phyloP scores from a whole-genome alignment of 1,140 invertebrate genomes.

The Venturia canescens region DNA sequence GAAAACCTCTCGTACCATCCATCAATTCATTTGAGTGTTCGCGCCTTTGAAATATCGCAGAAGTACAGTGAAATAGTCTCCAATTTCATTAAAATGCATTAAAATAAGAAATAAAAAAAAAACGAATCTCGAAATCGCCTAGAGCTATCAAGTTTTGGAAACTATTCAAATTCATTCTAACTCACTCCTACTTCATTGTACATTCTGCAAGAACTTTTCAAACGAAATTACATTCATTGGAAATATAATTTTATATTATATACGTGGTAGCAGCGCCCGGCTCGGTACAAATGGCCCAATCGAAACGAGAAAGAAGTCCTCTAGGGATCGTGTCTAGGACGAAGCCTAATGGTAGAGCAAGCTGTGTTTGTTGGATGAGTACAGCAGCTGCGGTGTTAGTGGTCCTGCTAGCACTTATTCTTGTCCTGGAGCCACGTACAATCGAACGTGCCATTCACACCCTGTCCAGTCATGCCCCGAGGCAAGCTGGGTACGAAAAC shows the following conservation, averaged over 20 bases:
- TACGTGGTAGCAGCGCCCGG: slow-evolving; percentile 67
- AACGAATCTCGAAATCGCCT: too few species aligned
- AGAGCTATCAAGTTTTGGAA: background rate
- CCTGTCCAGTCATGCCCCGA: slow-evolving; percentile 71
- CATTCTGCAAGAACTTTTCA: slow-evolving; percentile 7
- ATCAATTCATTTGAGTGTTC: slow-evolving; percentile 58
- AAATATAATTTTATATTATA: slow-evolving; percentile 63
- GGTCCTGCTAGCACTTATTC: slow-evolving; percentile 70
- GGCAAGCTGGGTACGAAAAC: slow-evolving; percentile 73
- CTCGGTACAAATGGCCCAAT: slow-evolving; percentile 65
- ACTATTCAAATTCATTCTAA: background rate
- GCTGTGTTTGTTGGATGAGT: slow-evolving; percentile 70
- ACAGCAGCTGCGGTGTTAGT: slow-evolving; percentile 67
- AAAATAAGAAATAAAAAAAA: too few species aligned
- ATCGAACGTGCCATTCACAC: slow-evolving; percentile 66
- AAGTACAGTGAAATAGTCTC: slow-evolving; percentile 43
- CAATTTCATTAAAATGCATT: background rate
- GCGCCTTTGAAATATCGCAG: background rate
- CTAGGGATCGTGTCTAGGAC: slow-evolving; percentile 66
- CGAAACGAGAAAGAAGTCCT: slow-evolving; percentile 63
- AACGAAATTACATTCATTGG: slow-evolving; percentile 37
- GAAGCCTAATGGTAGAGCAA: slow-evolving; percentile 67
- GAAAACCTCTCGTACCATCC: slow-evolving; percentile 53
- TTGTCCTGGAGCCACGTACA: slow-evolving; percentile 71
- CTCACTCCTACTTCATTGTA: slow-evolving; percentile 36